phyloP scores from a whole-genome alignment of 1,140 invertebrate species.

The Bombyx mandarina region DNA sequence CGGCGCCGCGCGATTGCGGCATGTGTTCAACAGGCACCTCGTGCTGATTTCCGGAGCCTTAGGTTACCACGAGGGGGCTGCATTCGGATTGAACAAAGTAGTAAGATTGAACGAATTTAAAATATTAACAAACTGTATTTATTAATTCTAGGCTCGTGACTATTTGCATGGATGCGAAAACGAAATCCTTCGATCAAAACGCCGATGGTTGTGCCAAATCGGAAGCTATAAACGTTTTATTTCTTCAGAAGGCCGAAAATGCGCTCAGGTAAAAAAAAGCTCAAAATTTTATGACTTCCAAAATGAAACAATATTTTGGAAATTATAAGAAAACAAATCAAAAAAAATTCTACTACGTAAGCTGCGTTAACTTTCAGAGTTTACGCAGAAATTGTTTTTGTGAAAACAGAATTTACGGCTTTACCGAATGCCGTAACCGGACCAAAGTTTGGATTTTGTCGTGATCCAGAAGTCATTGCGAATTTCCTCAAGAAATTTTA shows the following conservation, averaged over 20 bases:
- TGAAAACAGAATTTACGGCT: constrained; percentile 71
- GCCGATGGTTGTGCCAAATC: constrained; percentile 79
- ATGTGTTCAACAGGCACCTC: too few species aligned
- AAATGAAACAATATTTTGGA: too few species aligned
- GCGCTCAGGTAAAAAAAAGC: constrained; percentile 74
- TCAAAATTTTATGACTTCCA: not conserved
- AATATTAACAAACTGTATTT: not conserved
- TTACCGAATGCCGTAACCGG: constrained; percentile 17
- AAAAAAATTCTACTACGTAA: too few species aligned
- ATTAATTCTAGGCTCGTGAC: constrained; percentile 71
- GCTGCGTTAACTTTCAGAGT: constrained; percentile 64
- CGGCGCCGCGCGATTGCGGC: too few species aligned
- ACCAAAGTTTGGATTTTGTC: constrained; percentile 67
- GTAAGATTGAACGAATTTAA: not conserved
- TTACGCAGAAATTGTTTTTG: constrained; percentile 77
- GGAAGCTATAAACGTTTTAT: constrained; percentile 81
- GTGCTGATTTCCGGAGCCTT: too few species aligned
- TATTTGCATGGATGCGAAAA: constrained; percentile 79
- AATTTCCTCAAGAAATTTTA: constrained; percentile 75
- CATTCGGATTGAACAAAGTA: too few species aligned
- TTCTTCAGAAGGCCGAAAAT: constrained; percentile 83
- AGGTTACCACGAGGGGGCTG: too few species aligned
- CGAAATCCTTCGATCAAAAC: constrained; percentile 86
- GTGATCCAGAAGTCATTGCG: constrained; percentile 64
- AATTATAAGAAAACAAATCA: not conserved